Conservation (phyloP, 37 sponge, comb jelly and placozoan species). For the Beroe forskalii region DNA sequence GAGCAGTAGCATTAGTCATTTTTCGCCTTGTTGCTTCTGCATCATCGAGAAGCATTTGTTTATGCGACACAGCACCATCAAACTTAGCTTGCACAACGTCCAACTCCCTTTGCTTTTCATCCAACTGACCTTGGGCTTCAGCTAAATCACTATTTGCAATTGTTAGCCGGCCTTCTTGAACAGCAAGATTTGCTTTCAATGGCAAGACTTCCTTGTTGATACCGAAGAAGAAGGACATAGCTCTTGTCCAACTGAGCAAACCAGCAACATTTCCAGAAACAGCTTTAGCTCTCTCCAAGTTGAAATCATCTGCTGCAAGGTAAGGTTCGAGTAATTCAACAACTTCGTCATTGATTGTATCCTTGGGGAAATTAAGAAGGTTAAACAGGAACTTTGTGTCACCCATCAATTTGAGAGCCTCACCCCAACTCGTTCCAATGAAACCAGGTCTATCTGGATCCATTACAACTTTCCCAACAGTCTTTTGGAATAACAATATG, state of each 20-base stretch:
- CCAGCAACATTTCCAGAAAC: slow-evolving; percentile 99
- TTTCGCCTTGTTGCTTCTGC: slow-evolving; percentile 96
- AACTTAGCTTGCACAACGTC: slow-evolving; percentile 92
- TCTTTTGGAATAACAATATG: slow-evolving; percentile 85
- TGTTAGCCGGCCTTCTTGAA: slow-evolving; percentile 75
- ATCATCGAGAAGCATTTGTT: slow-evolving; percentile 89
- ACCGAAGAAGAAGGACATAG: slow-evolving; percentile 90
- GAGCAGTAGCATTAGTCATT: slow-evolving; percentile 93
- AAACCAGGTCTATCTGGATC: slow-evolving; percentile 88
- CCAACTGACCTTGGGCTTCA: slow-evolving; percentile 87
- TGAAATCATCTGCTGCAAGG: slow-evolving; percentile 92
- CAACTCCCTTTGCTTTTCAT: slow-evolving; percentile 90
- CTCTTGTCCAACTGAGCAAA: slow-evolving; percentile 93
- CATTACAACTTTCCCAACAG: slow-evolving; percentile 66
- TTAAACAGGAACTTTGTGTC: slow-evolving; percentile 79
- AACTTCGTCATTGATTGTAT: slow-evolving; percentile 95
- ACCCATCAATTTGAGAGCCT: slow-evolving; percentile 97
- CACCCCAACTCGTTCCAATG: slow-evolving; percentile 85
- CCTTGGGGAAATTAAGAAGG: slow-evolving; percentile 91
- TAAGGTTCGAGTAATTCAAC: slow-evolving; percentile 96
- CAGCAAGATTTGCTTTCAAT: slow-evolving; percentile 94
- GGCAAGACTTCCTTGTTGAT: slow-evolving; percentile 98
- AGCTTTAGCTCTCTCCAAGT: slow-evolving; percentile 81
- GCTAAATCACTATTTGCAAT: slow-evolving; percentile 81
- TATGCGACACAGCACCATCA: slow-evolving; percentile 91